phyloP scores from a whole-genome alignment of 2,888 invertebrate genomes.

The Hirtodrosophila duncani region DNA sequence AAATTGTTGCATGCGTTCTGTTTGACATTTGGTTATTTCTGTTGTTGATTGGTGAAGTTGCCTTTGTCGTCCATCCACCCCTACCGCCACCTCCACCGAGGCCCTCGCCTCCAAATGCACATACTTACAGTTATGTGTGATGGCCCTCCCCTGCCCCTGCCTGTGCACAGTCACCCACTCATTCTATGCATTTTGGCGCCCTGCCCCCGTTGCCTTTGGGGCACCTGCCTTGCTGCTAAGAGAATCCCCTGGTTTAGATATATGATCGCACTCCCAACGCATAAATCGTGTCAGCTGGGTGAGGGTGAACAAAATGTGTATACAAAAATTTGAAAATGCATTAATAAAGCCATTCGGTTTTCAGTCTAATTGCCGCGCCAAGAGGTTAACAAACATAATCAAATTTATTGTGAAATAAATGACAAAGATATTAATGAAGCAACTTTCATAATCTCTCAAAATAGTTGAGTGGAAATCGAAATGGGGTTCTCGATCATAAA shows the following conservation, averaged over 20 bases:
- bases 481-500: no score
- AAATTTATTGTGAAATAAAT: conserved; percentile 21
- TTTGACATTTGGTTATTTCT: conserved; percentile 74
- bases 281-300: conserved; percentile 33
- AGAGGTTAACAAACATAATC: conserved; percentile 50
- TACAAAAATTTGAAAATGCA: conserved; percentile 37
- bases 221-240: conserved; percentile 55
- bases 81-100: not conserved
- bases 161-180: conserved; percentile 39
- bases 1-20: conserved; percentile 71
- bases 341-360: conserved; percentile 39
- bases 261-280: conserved; percentile 30
- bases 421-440: no score
- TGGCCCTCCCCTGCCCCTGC: not conserved
- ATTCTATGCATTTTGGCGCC: conserved; percentile 38
- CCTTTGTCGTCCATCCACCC: conserved; percentile 1
- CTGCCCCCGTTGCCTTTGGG: not conserved
- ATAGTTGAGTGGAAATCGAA: no score
- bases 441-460: no score
- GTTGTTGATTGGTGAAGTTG: conserved; percentile 65
- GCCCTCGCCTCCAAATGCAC: not conserved
- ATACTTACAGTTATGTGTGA: not conserved
- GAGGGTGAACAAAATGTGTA: conserved; percentile 23
- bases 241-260: no score
- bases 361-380: conserved; percentile 37